Evolutionary conservation across 2,888 invertebrate genomes (phyloP).

Genomic region (Tinea trinotella): DNA sequence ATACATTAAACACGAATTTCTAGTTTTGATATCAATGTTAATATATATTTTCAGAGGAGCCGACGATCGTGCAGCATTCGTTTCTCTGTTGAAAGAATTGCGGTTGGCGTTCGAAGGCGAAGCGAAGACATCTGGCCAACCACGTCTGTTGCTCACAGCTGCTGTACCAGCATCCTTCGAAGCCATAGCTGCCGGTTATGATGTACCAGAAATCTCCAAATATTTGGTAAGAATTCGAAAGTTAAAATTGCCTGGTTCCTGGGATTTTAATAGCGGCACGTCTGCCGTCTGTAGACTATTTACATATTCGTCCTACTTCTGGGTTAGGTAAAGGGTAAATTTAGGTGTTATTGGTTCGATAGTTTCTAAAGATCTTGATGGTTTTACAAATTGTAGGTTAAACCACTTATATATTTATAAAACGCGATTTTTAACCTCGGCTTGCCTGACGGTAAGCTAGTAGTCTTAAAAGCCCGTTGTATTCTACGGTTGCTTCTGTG

Average conservation of each 20-base stretch:
- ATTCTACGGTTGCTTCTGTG: too few relatives aligned
- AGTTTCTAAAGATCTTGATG: too few relatives aligned
- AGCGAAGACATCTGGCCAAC: constrained; percentile 89
- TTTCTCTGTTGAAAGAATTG: constrained; percentile 88
- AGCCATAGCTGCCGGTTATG: constrained; percentile 94
- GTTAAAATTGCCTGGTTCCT: too few relatives aligned
- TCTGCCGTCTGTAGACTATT: too few relatives aligned
- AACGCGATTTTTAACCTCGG: too few relatives aligned
- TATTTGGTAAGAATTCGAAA: constrained; percentile 79
- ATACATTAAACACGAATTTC: not conserved
- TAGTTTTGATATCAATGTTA: not conserved
- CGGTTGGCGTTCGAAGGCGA: constrained; percentile 93
- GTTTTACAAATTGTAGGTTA: too few relatives aligned
- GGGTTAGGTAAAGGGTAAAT: too few relatives aligned
- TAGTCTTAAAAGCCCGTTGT: too few relatives aligned
- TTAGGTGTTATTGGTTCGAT: too few relatives aligned
- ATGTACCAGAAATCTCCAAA: constrained; percentile 94
- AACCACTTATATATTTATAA: too few relatives aligned
- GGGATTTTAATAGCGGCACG: not conserved
- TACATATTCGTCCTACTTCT: too few relatives aligned
- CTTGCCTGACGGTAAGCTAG: too few relatives aligned
- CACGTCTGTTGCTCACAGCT: constrained; percentile 84
- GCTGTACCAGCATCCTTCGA: constrained; percentile 95
- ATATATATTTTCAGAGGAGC: constrained; percentile 74
- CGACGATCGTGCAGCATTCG: constrained; percentile 88